Evolutionary conservation across 2,888 invertebrate genomes (phyloP).

Genomic region (Eucera pruinosa): DNA sequence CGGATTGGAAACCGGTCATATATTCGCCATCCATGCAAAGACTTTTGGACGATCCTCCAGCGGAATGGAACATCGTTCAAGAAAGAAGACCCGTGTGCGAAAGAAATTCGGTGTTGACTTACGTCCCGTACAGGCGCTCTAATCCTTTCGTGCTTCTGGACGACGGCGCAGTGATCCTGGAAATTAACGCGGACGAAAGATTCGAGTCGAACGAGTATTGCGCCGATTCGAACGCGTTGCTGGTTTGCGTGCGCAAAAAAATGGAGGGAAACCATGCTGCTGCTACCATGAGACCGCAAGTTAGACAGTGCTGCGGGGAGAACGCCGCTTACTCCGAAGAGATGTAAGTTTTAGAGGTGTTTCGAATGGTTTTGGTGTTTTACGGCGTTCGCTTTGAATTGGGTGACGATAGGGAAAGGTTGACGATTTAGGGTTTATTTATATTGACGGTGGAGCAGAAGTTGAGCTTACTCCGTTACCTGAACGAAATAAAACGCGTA

Average conservation of each 20-base stretch:
- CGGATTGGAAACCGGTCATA: constrained; percentile 86
- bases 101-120: constrained; percentile 78
- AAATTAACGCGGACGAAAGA: constrained; percentile 83
- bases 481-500: no score
- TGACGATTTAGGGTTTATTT: no score
- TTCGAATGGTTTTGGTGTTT: no score
- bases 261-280: constrained; percentile 78
- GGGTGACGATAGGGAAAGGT: no score
- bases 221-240: constrained; percentile 88
- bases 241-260: constrained; percentile 86
- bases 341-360: constrained; percentile 83
- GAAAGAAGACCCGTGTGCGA: constrained; percentile 82
- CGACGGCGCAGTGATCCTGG: constrained; percentile 88
- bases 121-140: constrained; percentile 73
- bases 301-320: constrained; percentile 90
- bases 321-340: constrained; percentile 87
- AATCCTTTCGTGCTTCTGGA: constrained; percentile 87
- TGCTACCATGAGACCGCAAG: constrained; percentile 81
- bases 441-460: no score
- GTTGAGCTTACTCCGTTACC: no score
- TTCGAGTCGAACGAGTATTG: constrained; percentile 88
- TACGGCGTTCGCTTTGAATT: no score
- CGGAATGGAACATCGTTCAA: constrained; percentile 85
- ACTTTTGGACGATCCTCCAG: constrained; percentile 85
- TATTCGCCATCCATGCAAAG: constrained; percentile 85